Evolutionary conservation across 2,888 invertebrate genomes (phyloP).

Genomic region (Pantelozetes paolii): DNA sequence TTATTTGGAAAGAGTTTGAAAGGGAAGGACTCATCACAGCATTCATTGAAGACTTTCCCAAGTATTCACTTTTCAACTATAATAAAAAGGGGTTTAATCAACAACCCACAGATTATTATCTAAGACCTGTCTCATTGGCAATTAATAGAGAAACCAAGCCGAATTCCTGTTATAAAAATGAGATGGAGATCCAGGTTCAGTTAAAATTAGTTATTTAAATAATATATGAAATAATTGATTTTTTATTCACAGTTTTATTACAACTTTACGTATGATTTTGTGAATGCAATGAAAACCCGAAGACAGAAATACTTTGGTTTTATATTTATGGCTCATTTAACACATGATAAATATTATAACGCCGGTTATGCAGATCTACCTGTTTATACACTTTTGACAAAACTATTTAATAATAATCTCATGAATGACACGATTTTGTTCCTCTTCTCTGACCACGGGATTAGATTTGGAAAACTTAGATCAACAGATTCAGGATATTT

Average conservation of each 20-base stretch:
- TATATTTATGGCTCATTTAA: constrained; percentile 51
- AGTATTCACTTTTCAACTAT: constrained; percentile 53
- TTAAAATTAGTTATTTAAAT: neutral
- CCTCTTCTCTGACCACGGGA: constrained; percentile 80
- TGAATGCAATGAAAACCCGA: constrained; percentile 4
- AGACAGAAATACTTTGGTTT: constrained; percentile 50
- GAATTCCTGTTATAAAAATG: constrained; percentile 33
- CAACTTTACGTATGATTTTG: constrained; percentile 26
- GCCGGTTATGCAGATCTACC: constrained; percentile 51
- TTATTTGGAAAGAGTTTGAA: constrained; percentile 52
- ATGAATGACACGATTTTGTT: constrained; percentile 67
- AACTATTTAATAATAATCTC: constrained; percentile 57
- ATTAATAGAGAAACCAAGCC: constrained; percentile 49
- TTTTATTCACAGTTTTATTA: constrained; percentile 33
- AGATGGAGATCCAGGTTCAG: constrained; percentile 35
- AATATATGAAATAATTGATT: neutral
- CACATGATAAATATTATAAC: constrained; percentile 52
- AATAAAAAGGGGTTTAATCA: constrained; percentile 51
- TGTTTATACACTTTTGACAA: constrained; percentile 57
- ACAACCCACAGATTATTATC: constrained; percentile 52
- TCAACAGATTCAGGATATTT: constrained; percentile 62
- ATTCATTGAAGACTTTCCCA: constrained; percentile 52
- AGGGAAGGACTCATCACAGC: constrained; percentile 50
- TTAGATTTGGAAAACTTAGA: constrained; percentile 77
- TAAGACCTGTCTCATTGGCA: constrained; percentile 51